phyloP scores from a whole-genome alignment of 2,113 vertebrate genomes.

The Erythrolamprus reginae region DNA sequence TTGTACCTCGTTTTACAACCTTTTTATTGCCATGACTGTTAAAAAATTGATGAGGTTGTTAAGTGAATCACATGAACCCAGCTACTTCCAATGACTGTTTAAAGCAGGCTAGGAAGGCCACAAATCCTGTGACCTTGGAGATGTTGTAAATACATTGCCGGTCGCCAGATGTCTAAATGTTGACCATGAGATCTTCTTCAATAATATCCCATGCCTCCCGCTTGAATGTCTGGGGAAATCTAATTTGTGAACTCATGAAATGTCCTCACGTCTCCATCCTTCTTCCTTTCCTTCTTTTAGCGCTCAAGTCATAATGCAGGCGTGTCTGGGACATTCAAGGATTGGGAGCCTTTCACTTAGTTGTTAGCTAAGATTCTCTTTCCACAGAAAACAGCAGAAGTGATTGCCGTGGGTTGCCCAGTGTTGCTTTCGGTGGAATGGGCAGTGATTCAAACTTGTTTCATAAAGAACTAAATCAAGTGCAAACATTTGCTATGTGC shows the following conservation, averaged over 20 bases:
- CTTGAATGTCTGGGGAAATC: background rate
- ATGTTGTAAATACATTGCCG: no score
- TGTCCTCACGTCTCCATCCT: background rate
- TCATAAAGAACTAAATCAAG: background rate
- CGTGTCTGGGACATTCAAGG: background rate
- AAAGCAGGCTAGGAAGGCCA: no score
- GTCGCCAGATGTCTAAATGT: no score
- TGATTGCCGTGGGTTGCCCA: background rate
- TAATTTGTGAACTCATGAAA: background rate
- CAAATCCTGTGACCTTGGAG: no score
- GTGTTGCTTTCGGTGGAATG: background rate
- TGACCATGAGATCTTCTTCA: background rate
- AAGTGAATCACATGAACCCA: no score
- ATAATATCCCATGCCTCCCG: background rate
- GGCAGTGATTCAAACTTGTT: background rate
- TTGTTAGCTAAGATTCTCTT: background rate
- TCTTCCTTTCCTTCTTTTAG: background rate
- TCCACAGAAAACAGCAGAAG: background rate
- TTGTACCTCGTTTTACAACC: no score
- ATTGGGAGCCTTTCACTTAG: background rate
- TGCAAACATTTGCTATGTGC: background rate
- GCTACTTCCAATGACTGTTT: no score
- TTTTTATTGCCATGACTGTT: no score
- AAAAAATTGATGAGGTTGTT: no score
- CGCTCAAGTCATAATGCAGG: background rate